Base-by-base conservation (phyloP, 2,797 vertebrate genomes). In the Columba guinea region DNA sequence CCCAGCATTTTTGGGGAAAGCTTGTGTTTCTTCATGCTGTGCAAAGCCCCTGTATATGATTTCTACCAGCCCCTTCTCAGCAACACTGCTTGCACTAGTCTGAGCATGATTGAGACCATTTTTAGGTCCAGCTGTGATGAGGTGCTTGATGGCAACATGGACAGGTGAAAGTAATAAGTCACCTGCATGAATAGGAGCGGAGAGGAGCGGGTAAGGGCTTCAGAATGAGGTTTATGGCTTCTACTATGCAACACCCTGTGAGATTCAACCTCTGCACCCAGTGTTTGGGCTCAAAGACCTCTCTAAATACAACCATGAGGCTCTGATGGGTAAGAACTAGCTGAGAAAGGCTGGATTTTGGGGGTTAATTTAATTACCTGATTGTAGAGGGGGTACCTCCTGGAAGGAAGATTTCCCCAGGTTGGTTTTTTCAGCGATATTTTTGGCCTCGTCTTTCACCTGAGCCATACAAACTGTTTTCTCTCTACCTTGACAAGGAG, bases 231-330 rank as follows among this genome's bases (percentile, higher is more conserved):
- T 1, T 5, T 32, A 2, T 15, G 3, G 22, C 7, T 0, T 0
- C 0, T 0, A 4, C 28, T 0, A 2, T 9, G 5, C 15, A 12
- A 12, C 2, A 26, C 1, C 3, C 2, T 7, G 4, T 0, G 7
- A 39, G 24, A 11, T 13, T 5, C 15, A 10, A 3, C 4, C 1
- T 80, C n/a, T 58, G 4, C 1, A 16, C 7, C 10, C 2, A 1
- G 1, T 1, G 5, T 6, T 4, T 27, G 16, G 28, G 11, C 4
- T 34, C 17, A 12, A n/a, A 64, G 26, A 15, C 2, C 2, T 22
- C 2, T 13, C 19, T 1, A 10, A 11, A 11, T 6, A 9, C 18
- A 67, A 0, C 30, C 0, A 0, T 0, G 48, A 30, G 20, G 20
- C 14, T 90, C 46, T 44, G 65, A 11, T 55, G 12, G 80, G 69